Base-by-base conservation (phyloP, 2,888 invertebrate genomes). In the Portevinia maculata region DNA sequence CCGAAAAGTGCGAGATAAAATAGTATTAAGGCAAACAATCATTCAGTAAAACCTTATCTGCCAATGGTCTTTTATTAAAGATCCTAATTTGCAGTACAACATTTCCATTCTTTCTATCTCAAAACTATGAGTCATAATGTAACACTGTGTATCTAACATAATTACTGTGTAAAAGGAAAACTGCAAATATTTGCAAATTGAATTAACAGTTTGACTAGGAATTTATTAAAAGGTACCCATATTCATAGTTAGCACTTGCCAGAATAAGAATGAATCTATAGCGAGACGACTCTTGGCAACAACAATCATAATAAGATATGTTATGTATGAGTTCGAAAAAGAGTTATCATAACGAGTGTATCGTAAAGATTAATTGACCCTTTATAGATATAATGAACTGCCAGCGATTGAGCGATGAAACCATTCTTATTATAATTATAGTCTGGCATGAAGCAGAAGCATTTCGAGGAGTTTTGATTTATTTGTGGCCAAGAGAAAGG, bases 61-160 rank as follows among this genome's bases (percentile, higher is more conserved):
- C 11, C 4, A 39, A 65, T 7, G 21, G 6, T 55, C 44, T 24
- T 48, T 37, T 30, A 19, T n/a, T 15, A 19, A 11, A 24, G 7
- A 8, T 48, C 37, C 13, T 48, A 57, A 69, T 69, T 69, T 37
- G n/a, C 37, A 57, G n/a, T 3, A 37, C 37, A 67, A 46, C 17
- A 46, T 46, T 48, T 59, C 3, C 6, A 37, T 50, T 39, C 15
- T 37, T 24, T 8, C 17, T 8, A 28, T 50, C 13, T 60, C 17
- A 69, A 32, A 34, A 8, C 15, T 21, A 11, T 69, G 69, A 69
- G 28, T 69, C 69, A 69, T 15, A n/a, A 48, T 34, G 32, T 28
- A 15, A 32, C 8, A 17, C 17, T 19, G 8, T 3, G 15, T 11
- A 39, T 44, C 13, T 15, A 46, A 3, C 15, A n/a, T n/a, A 13